These are phyloP conservation scores for Diceros bicornis DNA, from an alignment of 2,797 vertebrate genomes.

Conservation along the genomic window DNA sequence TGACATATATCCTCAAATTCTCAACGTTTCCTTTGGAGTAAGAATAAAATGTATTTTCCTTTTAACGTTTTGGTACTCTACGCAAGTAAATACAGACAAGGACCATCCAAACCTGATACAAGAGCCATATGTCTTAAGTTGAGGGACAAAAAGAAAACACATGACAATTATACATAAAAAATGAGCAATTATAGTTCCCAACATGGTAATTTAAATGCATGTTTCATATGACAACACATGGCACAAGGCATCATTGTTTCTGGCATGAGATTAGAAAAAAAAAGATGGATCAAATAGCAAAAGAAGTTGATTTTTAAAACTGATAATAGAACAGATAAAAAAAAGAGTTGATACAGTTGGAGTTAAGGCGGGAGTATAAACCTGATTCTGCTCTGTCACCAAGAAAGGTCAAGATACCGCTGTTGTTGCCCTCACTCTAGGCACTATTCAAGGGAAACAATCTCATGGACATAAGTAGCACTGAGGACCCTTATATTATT, in stretches of 20 bases:
- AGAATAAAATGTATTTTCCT: neutral
- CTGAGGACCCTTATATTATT: neutral
- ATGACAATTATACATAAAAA: neutral
- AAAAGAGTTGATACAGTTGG: neutral
- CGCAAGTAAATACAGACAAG: neutral
- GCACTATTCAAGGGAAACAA: neutral
- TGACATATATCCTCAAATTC: neutral
- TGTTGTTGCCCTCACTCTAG: neutral
- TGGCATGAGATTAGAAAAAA: neutral
- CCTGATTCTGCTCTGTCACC: neutral
- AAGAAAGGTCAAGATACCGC: neutral
- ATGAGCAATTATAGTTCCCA: conserved; percentile 35
- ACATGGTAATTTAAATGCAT: conserved; percentile 24
- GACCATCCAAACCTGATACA: neutral
- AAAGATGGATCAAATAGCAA: neutral
- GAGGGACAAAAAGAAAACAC: conserved; percentile 47
- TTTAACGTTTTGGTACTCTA: neutral
- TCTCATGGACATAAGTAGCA: neutral
- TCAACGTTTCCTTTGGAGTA: neutral
- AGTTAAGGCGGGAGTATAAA: neutral
- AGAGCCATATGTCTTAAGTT: neutral
- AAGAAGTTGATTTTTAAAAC: neutral
- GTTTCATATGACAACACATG: conserved; percentile 12
- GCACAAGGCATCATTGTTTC: neutral
- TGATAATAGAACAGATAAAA: neutral